Percentiles rank a stretch among this genome's conserved stretches.
phyloP scores from a whole-genome alignment of 2,113 vertebrate genomes.

The Perca fluviatilis region DNA sequence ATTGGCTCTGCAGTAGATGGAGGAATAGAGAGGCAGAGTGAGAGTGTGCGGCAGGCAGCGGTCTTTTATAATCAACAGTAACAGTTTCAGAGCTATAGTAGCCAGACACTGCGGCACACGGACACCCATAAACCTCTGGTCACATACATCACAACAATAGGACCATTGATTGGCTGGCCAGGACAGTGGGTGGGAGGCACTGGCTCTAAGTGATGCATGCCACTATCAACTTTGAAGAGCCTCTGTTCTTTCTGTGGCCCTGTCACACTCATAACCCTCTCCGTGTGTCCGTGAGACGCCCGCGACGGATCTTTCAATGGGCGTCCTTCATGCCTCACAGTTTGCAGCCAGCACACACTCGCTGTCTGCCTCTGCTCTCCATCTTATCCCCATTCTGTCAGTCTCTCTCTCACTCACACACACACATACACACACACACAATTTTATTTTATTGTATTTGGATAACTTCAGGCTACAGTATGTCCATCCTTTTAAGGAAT shows the following conservation, averaged over 20 bases:
- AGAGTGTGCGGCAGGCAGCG: slow-evolving; percentile 52
- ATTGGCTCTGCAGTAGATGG: slow-evolving; percentile 79
- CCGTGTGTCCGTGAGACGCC: slow-evolving; percentile 58
- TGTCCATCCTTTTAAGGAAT: slow-evolving; percentile 63
- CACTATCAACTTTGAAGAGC: slow-evolving; percentile 65
- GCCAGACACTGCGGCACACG: slow-evolving; percentile 74
- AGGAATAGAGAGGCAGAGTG: slow-evolving; percentile 52
- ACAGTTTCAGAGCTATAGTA: slow-evolving; percentile 58
- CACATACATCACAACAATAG: slow-evolving; percentile 64
- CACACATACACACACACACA: not conserved
- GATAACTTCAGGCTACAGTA: slow-evolving; percentile 59
- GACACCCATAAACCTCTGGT: slow-evolving; percentile 63
- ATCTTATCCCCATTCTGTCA: slow-evolving; percentile 76
- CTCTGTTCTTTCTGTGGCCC: slow-evolving; percentile 48
- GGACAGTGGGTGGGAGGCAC: slow-evolving; percentile 61
- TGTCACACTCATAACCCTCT: slow-evolving; percentile 31
- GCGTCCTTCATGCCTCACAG: slow-evolving; percentile 71
- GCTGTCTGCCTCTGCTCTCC: slow-evolving; percentile 57
- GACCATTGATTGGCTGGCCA: slow-evolving; percentile 63
- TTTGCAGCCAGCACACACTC: slow-evolving; percentile 55
- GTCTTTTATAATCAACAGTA: slow-evolving; percentile 75
- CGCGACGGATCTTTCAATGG: slow-evolving; percentile 63
- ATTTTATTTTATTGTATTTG: slow-evolving; percentile 56
- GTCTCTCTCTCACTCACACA: slow-evolving; percentile 10
- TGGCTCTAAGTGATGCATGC: slow-evolving; percentile 64